Evolutionary conservation across 2,797 vertebrate species (phyloP), one percentile per base, ranked within the genome.

Genomic region (Enteromius paludinosus): DNA sequence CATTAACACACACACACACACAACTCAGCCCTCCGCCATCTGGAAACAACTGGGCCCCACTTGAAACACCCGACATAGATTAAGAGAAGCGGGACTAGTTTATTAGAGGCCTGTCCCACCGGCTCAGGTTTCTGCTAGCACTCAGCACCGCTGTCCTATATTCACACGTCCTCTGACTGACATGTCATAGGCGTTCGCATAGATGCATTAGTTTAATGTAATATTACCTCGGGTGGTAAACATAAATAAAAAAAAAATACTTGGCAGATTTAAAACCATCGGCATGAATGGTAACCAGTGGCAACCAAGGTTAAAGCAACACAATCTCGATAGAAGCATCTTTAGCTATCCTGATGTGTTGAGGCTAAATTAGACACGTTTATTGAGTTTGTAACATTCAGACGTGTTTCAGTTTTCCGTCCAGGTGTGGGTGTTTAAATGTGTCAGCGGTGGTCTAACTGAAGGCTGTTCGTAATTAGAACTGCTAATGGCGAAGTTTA

Each of bases 21-120:
- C 64, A 70, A 62, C 38, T 20, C 79, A 79, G 9, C 25, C 64
- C 18, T n/a, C 56, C 15, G 59, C 65, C 85, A 86, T 83, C 85
- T 86, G 85, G 82, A 84, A 86, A 78, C 79, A 83, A 84, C 82
- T 86, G 82, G 64, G 41, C 52, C 43, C 68, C 38, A 38, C 69
- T 81, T 49, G 43, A 61, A 71, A 81, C 82, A 81, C 78, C 66
- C 74, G 41, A 80, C 73, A 84, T 56, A 81, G 45, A 69, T 77
- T 66, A 69, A 84, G 68, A 74, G 62, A 54, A 81, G 65, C 56
- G 11, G 35, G 56, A 43, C 72, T 79, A 85, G 77, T 85, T 85
- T 82, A 81, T 85, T 72, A 78, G 59, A 59, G 54, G 72, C 65
- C 69, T 75, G 79, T 76, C 79, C 73, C 61, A 70, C 52, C 33